A percentile compares a stretch with the other conserved stretches of the same genome.
Conservation (phyloP, 1,140 invertebrate genomes). For the Drosophila willistoni region DNA sequence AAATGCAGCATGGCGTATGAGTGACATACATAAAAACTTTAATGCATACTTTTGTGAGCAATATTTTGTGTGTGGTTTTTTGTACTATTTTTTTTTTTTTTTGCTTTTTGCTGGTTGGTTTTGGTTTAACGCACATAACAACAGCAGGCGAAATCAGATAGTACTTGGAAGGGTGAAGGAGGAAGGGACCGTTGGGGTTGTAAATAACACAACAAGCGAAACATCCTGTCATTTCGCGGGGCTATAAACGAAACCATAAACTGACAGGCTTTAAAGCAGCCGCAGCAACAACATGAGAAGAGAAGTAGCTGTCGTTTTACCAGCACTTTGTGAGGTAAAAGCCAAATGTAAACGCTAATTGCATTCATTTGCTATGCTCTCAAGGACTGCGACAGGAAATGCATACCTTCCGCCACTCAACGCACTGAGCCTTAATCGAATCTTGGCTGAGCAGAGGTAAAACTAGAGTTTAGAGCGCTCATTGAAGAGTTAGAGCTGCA, state of each 20-base stretch:
- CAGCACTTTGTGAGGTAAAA: constrained; percentile 7
- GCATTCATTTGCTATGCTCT: constrained; percentile 45
- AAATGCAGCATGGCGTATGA: constrained; percentile 73
- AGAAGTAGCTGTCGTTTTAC: constrained; percentile 2
- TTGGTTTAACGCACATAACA: not conserved
- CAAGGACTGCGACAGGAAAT: constrained; percentile 49
- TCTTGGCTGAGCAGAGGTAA: constrained; percentile 3
- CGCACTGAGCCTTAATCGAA: constrained; percentile 32
- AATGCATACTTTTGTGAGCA: constrained; percentile 61
- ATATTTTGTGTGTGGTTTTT: constrained; percentile 40
- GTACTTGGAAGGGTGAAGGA: not conserved
- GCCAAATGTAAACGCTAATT: constrained; percentile 48
- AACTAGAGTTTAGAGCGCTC: not conserved
- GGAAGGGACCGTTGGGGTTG: constrained; percentile 21
- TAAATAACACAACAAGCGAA: constrained; percentile 60
- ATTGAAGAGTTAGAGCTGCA: not conserved
- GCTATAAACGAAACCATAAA: constrained; percentile 64
- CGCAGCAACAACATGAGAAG: not conserved
- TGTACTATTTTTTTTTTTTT: not conserved
- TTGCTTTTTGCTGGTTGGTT: not conserved
- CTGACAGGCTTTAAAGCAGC: constrained; percentile 13
- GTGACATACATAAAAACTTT: constrained; percentile 69
- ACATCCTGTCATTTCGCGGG: constrained; percentile 40
- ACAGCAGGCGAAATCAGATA: not conserved
- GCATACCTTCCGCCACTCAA: constrained; percentile 49